A percentile compares a stretch with the other conserved stretches of the same genome.
phyloP scores from a whole-genome alignment of 1,140 invertebrate genomes.

The Drosophila lowei region DNA sequence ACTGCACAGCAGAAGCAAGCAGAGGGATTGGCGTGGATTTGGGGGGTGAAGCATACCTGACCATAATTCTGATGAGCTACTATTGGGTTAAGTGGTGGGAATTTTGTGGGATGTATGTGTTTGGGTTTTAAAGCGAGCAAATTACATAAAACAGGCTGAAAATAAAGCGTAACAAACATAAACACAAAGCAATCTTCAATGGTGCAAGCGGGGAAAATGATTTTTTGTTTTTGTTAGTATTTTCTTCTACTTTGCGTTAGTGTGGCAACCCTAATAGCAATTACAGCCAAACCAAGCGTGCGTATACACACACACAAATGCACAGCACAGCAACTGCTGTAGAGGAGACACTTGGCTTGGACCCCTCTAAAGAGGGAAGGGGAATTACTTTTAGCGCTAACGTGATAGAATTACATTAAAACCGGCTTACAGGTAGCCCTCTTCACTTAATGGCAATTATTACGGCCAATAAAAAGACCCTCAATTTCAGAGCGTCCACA shows the following conservation, averaged over 20 bases:
- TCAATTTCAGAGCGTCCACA: slow-evolving; percentile 30
- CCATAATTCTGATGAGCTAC: slow-evolving; percentile 57
- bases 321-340: background rate
- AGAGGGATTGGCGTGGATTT: background rate
- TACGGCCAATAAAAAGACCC: slow-evolving; percentile 22
- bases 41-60: slow-evolving; percentile 63
- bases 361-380: slow-evolving; percentile 30
- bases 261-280: slow-evolving; percentile 2
- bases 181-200: slow-evolving; percentile 46
- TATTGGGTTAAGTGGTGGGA: slow-evolving; percentile 14
- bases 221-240: slow-evolving; percentile 11
- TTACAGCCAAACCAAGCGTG: slow-evolving; percentile 30
- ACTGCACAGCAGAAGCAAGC: background rate
- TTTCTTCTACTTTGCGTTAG: background rate
- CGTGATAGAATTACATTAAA: slow-evolving; percentile 28
- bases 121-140: slow-evolving; percentile 54
- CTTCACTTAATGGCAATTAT: background rate
- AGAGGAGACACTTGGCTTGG: slow-evolving; percentile 10
- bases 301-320: slow-evolving; percentile 54
- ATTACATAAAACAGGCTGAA: slow-evolving; percentile 54
- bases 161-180: slow-evolving; percentile 63
- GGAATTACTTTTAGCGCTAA: slow-evolving; percentile 31
- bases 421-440: slow-evolving; percentile 42
- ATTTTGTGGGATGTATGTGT: slow-evolving; percentile 26
- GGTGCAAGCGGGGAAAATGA: slow-evolving; percentile 3